Percentiles rank a stretch among this genome's conserved stretches.
These are phyloP conservation scores for Xenus cinereus DNA, from an alignment of 2,113 vertebrate genomes.

Conservation along the genomic window DNA sequence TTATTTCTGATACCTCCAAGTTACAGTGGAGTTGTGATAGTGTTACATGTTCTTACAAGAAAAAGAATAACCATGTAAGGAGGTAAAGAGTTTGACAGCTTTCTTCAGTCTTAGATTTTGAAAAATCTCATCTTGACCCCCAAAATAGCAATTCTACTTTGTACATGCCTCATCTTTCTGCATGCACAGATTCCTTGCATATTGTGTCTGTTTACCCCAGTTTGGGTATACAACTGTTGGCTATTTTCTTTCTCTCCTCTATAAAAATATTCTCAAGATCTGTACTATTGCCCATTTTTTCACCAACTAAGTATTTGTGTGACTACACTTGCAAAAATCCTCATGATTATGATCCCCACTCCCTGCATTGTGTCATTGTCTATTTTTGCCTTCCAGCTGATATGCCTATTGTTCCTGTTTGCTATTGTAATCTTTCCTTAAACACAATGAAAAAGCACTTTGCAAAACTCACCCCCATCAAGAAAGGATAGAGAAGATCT, in stretches of 20 bases:
- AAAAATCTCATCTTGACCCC: neutral
- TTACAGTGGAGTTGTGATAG: neutral
- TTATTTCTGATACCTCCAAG: neutral
- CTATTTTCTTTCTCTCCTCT: neutral
- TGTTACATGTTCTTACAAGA: neutral
- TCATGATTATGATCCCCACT: neutral
- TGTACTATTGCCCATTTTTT: neutral
- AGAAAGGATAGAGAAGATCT: neutral
- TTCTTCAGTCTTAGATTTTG: neutral
- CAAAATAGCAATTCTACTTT: neutral
- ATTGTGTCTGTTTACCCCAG: neutral
- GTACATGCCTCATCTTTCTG: neutral
- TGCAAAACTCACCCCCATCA: neutral
- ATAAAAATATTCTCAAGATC: neutral
- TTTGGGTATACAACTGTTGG: neutral
- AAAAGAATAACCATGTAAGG: neutral
- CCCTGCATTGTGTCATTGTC: accelerated
- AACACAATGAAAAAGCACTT: neutral
- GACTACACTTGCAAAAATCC: neutral
- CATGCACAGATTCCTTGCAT: neutral
- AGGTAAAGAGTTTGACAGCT: neutral
- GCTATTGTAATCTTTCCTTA: neutral
- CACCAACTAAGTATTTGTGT: neutral
- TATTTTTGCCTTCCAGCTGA: neutral
- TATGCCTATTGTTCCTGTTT: neutral